A percentile compares a stretch with the other conserved stretches of the same genome.
phyloP scores from a whole-genome alignment of 2,797 vertebrate genomes.

The Acanthurus lineatus region DNA sequence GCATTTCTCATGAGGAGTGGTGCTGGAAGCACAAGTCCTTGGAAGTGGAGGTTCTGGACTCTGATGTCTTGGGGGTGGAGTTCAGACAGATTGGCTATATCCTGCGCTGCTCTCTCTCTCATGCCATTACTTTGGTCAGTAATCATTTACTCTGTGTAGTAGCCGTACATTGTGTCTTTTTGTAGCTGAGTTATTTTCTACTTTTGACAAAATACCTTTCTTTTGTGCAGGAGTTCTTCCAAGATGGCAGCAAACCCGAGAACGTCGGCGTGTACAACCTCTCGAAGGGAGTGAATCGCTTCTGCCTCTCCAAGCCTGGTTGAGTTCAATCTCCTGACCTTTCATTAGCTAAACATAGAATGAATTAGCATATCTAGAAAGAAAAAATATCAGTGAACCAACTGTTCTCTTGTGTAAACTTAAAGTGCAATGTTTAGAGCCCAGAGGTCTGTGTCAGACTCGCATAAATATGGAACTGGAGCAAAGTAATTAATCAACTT shows the following conservation, averaged over 20 bases:
- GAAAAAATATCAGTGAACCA: constrained; percentile 15
- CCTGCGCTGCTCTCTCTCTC: constrained; percentile 96
- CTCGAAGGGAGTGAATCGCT: constrained; percentile 97
- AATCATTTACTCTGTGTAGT: background rate
- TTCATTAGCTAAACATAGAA: constrained; percentile 58
- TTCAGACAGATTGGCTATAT: constrained; percentile 98
- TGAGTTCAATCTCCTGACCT: constrained; percentile 58
- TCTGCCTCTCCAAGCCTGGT: constrained; percentile 99
- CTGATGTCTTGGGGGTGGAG: constrained; percentile 90
- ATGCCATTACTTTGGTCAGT: constrained; percentile 96
- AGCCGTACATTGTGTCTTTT: background rate
- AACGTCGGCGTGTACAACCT: constrained; percentile 98
- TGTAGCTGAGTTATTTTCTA: background rate
- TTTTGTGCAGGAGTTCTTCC: constrained; percentile 94
- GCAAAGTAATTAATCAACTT: constrained; percentile 69
- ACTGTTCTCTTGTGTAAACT: constrained; percentile 49
- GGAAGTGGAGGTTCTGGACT: constrained; percentile 93
- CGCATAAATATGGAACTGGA: constrained; percentile 67
- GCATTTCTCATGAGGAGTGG: constrained; percentile 97
- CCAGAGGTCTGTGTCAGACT: constrained; percentile 56
- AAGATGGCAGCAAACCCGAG: constrained; percentile 97
- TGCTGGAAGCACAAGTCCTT: constrained; percentile 98
- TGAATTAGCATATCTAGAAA: constrained; percentile 60
- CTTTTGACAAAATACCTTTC: background rate
- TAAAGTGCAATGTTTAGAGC: constrained; percentile 36